Conservation (phyloP, 2,113 vertebrate species). For the Isichthys henryi region DNA sequence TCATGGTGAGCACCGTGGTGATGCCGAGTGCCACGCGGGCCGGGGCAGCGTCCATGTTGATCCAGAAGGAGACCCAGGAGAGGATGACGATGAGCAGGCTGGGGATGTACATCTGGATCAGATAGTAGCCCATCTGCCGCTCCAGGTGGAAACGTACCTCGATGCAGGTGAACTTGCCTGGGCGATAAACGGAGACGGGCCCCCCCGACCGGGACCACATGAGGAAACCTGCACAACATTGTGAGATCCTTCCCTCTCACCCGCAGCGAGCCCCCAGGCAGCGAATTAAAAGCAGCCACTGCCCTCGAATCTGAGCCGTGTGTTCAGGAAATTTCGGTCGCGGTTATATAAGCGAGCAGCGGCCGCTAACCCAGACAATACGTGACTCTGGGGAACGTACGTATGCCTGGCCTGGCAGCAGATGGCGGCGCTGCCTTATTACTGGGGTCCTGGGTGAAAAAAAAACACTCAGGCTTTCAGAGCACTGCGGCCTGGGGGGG, state of each 20-base stretch:
- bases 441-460: background rate
- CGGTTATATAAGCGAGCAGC: background rate
- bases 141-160: constrained; percentile 95
- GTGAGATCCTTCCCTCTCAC: background rate
- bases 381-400: background rate
- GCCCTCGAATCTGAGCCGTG: background rate
- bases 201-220: background rate
- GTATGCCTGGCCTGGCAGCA: background rate
- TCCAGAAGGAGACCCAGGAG: constrained; percentile 95
- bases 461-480: background rate
- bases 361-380: background rate
- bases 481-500: background rate
- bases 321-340: background rate
- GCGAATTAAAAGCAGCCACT: background rate
- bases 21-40: constrained; percentile 92
- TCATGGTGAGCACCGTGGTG: constrained; percentile 96
- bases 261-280: background rate
- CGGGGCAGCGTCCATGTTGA: constrained; percentile 90
- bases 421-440: background rate
- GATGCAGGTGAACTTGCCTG: constrained; percentile 95
- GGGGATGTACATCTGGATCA: constrained; percentile 95
- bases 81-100: constrained; percentile 84
- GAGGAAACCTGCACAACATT: background rate
- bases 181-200: background rate
- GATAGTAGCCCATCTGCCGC: constrained; percentile 97